phyloP scores from a whole-genome alignment of 2,113 vertebrate species.

The Catagonus wagneri region DNA sequence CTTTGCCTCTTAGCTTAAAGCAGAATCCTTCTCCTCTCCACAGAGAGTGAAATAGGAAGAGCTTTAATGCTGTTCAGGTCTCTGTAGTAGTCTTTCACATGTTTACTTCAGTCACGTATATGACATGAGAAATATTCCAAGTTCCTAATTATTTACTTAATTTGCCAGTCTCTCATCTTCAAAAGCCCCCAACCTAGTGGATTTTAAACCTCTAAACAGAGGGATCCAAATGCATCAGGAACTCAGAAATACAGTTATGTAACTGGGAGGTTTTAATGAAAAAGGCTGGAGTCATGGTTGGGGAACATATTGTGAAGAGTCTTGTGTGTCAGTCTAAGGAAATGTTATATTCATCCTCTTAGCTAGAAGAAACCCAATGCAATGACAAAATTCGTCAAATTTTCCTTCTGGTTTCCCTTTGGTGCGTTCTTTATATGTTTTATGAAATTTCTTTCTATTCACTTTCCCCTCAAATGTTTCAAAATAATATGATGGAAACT shows the following conservation, averaged over 20 bases:
- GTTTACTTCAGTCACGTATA: not conserved
- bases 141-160: not conserved
- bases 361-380: not conserved
- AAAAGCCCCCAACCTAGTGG: not conserved
- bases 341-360: not conserved
- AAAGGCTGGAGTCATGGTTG: not conserved
- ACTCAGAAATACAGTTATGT: not conserved
- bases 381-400: not conserved
- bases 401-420: constrained; percentile 24
- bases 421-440: not conserved
- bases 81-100: not conserved
- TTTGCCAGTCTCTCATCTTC: not conserved
- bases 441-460: constrained; percentile 20
- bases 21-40: not conserved
- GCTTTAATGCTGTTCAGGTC: not conserved
- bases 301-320: not conserved
- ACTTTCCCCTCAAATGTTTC: not conserved
- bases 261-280: not conserved
- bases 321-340: not conserved
- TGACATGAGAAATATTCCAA: not conserved
- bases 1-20: not conserved
- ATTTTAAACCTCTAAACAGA: constrained; percentile 18
- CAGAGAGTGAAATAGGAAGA: not conserved
- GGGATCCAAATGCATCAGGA: not conserved
- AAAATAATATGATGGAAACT: not conserved